Evolutionary conservation across 2,797 vertebrate genomes (phyloP), one percentile per base, ranked within the genome.

Genomic region (Myripristis jacobus): DNA sequence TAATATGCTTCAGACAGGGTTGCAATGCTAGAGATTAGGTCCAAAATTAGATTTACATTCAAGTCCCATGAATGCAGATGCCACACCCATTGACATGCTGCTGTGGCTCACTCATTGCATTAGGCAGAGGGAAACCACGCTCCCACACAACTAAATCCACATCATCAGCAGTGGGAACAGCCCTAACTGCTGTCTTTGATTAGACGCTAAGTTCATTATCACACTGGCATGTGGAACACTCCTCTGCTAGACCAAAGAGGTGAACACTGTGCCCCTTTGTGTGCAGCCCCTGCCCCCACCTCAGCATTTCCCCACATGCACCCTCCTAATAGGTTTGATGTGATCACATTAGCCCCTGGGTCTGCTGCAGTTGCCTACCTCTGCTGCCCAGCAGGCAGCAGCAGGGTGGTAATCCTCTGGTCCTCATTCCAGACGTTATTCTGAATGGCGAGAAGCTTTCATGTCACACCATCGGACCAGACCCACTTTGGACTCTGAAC

Each of bases 221-320:
- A 77, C 44, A 22, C 51, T 56, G 69, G 75, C 53, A 75, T 77
- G 76, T 73, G 55, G 58, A 76, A 54, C 66, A 1, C 29, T 55
- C 62, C 47, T 71, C 56, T 29, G 36, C 61, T 53, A 61, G 76
- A 66, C 34, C 12, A 54, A 62, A 62, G 44, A 58, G 51, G 46
- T 34, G 79, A 80, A 83, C 58, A 84, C 60, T 87, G 66, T 51
- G 65, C 69, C 77, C 31, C 73, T 89, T 87, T 89, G 85, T 87
- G 66, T 63, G 13, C 64, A 29, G 68, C 70, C 41, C 18, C 22
- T 15, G 15, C 22, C 9, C 44, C 21, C 57, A 5, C n/a, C 29
- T 41, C 60, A 63, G 65, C 54, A 70, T 52, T 63, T 36, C 66
- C 66, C 73, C 62, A 66, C 66, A 79, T 66, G 62, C 60, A 22